phyloP scores from a whole-genome alignment of 2,113 vertebrate genomes.

The Notothenia coriiceps region DNA sequence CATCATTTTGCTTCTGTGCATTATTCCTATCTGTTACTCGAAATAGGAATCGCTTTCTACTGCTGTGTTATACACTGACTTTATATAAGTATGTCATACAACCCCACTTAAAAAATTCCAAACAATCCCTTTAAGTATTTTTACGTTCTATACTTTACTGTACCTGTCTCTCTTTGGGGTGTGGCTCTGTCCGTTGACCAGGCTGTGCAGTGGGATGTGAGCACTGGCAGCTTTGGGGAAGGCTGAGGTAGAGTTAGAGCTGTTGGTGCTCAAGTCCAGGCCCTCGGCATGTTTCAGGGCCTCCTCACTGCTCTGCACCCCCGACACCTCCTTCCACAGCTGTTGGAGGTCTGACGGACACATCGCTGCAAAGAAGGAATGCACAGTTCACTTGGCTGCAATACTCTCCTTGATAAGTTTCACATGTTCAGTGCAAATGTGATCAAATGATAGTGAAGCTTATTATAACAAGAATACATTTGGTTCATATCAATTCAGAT shows the following conservation, averaged over 20 bases:
- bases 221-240: conserved; percentile 93
- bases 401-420: background rate
- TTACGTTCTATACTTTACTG: background rate
- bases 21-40: too few relatives aligned
- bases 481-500: conserved; percentile 5
- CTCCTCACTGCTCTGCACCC: conserved; percentile 91
- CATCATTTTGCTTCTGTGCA: too few relatives aligned
- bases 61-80: too few relatives aligned
- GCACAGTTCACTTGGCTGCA: background rate
- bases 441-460: background rate
- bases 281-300: conserved; percentile 94
- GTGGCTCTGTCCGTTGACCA: conserved; percentile 97
- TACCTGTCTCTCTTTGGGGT: conserved; percentile 99
- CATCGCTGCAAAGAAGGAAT: conserved; percentile 84
- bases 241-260: conserved; percentile 98
- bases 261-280: conserved; percentile 97
- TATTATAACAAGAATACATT: conserved; percentile 25
- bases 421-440: conserved; percentile 1
- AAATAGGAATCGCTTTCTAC: too few relatives aligned
- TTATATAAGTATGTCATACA: background rate
- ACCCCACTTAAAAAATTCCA: background rate
- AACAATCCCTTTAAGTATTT: too few relatives aligned
- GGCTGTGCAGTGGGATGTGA: conserved; percentile 93
- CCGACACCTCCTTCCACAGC: conserved; percentile 97
- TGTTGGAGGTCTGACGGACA: conserved; percentile 97